phyloP scores from a whole-genome alignment of 2,797 vertebrate genomes.

The Parambassis ranga region DNA sequence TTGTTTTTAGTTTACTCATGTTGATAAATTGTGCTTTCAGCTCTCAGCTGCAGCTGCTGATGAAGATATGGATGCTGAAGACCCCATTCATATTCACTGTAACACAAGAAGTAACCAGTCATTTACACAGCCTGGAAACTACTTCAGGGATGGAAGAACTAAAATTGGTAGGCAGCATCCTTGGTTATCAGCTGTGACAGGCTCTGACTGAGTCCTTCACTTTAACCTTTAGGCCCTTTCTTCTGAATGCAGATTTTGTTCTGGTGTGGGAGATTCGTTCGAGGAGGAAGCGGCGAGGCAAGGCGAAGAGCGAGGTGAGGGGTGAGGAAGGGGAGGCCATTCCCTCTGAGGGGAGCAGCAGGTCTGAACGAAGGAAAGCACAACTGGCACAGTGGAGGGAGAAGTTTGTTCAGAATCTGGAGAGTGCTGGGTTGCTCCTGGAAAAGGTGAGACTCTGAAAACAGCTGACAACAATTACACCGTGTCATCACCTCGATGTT shows the following conservation, averaged over 20 bases:
- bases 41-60: constrained; percentile 51
- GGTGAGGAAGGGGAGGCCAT: constrained; percentile 20
- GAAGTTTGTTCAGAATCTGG: constrained; percentile 79
- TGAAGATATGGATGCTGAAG: constrained; percentile 37
- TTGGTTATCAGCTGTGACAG: neutral
- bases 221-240: neutral
- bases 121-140: constrained; percentile 60
- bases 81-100: constrained; percentile 52
- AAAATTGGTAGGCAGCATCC: constrained; percentile 72
- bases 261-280: constrained; percentile 82
- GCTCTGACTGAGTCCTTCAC: neutral
- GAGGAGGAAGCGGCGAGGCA: constrained; percentile 60
- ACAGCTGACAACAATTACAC: no score
- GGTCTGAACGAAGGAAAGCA: constrained; percentile 64
- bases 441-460: no score
- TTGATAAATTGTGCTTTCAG: constrained; percentile 47
- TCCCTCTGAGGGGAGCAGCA: constrained; percentile 49
- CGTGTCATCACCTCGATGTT: no score
- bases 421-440: constrained; percentile 72
- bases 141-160: constrained; percentile 79
- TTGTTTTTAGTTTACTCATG: neutral
- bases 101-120: constrained; percentile 29
- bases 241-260: constrained; percentile 75
- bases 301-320: constrained; percentile 9
- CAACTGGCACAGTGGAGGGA: constrained; percentile 74